Conservation (phyloP, 2,113 vertebrate species). For the Physeter macrocephalus region DNA sequence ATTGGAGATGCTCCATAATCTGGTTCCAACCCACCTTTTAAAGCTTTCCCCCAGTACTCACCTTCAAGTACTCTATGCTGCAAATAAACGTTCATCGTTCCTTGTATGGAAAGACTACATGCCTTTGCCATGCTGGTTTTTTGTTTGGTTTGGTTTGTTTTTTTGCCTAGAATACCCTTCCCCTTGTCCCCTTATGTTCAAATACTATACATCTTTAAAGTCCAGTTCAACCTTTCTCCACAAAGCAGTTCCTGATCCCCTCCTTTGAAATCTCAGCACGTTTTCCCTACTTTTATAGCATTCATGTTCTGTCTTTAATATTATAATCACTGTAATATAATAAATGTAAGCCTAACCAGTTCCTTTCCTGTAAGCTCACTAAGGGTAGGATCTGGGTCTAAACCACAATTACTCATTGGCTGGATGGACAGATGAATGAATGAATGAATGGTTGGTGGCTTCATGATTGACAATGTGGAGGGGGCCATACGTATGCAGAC, state of each 20-base stretch:
- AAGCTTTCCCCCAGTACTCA: neutral
- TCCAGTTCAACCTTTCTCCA: neutral
- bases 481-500: neutral
- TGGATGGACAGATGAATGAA: neutral
- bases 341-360: neutral
- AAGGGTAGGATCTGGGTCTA: neutral
- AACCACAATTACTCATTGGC: neutral
- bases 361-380: neutral
- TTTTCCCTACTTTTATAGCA: neutral
- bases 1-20: neutral
- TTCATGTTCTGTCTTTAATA: neutral
- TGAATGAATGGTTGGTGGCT: neutral
- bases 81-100: neutral
- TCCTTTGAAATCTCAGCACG: neutral
- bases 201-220: neutral
- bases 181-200: neutral
- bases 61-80: neutral
- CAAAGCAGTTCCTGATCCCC: neutral
- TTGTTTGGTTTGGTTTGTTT: neutral
- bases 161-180: neutral
- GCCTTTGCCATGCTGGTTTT: neutral
- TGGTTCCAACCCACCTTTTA: neutral
- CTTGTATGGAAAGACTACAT: neutral
- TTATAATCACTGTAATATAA: neutral
- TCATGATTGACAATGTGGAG: neutral